Evolutionary conservation across 1,140 invertebrate genomes (phyloP).

Genomic region (Cherax destructor): DNA sequence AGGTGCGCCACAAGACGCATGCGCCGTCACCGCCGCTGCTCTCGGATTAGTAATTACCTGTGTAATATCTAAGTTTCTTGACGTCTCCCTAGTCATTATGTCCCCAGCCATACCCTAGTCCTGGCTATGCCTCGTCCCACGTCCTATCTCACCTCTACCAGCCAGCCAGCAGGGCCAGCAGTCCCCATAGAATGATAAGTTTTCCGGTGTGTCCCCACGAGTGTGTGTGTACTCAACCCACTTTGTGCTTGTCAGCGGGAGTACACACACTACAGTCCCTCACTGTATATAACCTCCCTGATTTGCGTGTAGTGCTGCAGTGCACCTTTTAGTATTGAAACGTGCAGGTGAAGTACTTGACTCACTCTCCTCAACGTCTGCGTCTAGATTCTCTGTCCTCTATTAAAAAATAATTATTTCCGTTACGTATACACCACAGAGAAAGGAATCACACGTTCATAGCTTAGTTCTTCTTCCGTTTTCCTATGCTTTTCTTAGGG

Average conservation of each 20-base stretch:
- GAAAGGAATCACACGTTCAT: background rate
- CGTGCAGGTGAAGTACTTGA: constrained; percentile 7
- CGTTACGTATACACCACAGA: background rate
- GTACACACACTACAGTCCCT: background rate
- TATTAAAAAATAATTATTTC: background rate
- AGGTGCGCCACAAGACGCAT: background rate
- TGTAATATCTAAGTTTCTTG: background rate
- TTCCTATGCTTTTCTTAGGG: constrained; percentile 10
- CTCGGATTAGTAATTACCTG: background rate
- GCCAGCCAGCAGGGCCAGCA: background rate
- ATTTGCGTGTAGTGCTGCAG: constrained; percentile 42
- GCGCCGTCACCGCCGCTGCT: background rate
- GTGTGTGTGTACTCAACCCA: background rate
- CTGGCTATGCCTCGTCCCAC: background rate
- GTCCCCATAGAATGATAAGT: background rate
- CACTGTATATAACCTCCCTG: constrained; percentile 14
- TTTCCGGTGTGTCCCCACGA: background rate
- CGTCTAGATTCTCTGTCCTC: constrained; percentile 32
- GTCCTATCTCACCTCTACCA: background rate
- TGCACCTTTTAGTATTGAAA: constrained; percentile 9
- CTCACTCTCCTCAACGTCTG: background rate
- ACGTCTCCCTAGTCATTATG: background rate
- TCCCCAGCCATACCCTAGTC: background rate
- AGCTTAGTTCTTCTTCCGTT: constrained; percentile 21
- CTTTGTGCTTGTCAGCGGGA: background rate